phyloP scores from a whole-genome alignment of 2,113 vertebrate genomes.

The Pollachius pollachius region DNA sequence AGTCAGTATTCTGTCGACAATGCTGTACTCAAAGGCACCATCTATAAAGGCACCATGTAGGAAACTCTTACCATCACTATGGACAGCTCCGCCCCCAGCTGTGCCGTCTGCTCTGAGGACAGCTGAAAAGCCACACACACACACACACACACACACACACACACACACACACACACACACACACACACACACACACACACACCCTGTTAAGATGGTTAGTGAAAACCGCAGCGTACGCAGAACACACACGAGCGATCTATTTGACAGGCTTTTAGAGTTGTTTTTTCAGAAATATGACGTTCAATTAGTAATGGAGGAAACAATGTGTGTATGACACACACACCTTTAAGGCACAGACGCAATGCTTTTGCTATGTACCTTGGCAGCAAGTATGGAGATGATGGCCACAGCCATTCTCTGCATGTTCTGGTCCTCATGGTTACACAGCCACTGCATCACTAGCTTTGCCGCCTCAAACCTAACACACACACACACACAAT shows the following conservation, averaged over 20 bases:
- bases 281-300: not conserved
- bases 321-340: not conserved
- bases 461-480: slow-evolving; percentile 98
- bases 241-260: too few species aligned
- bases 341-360: too few species aligned
- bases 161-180: too few species aligned
- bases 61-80: slow-evolving; percentile 86
- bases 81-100: slow-evolving; percentile 93
- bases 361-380: slow-evolving; percentile 70
- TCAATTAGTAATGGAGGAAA: not conserved
- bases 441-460: slow-evolving; percentile 99
- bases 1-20: not conserved
- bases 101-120: slow-evolving; percentile 96
- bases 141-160: too few species aligned
- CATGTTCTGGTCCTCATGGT: slow-evolving; percentile 99
- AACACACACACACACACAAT: slow-evolving; percentile 26
- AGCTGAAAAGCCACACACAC: slow-evolving; percentile 70
- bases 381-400: slow-evolving; percentile 97
- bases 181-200: not conserved
- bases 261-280: not conserved
- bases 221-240: too few species aligned
- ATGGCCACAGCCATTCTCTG: slow-evolving; percentile 99
- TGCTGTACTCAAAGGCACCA: not conserved
- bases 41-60: not conserved
- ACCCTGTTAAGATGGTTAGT: not conserved